phyloP scores from a whole-genome alignment of 2,888 invertebrate species.

The Cryptocephalus moraei region DNA sequence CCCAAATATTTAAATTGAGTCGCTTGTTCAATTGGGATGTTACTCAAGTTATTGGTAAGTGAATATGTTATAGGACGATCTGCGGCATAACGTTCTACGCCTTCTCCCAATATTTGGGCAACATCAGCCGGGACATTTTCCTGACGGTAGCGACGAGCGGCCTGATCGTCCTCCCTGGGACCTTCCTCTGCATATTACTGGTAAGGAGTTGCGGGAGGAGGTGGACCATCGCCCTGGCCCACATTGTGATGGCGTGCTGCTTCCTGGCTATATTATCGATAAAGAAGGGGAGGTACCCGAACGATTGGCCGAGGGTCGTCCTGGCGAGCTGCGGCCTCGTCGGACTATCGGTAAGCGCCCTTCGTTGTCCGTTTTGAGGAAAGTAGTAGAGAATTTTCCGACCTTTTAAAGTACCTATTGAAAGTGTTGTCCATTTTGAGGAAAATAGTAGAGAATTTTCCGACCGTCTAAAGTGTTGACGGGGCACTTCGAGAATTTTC shows the following conservation, averaged over 20 bases:
- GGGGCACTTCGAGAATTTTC: too few species aligned
- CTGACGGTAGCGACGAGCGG: constrained; percentile 45
- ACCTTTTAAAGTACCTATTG: too few species aligned
- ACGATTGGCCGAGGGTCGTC: constrained; percentile 47
- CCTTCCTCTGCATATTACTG: constrained; percentile 42
- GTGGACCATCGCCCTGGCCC: constrained; percentile 40
- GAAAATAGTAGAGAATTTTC: too few species aligned
- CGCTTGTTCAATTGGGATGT: too few species aligned
- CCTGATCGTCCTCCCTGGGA: constrained; percentile 45
- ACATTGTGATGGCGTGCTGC: constrained; percentile 41
- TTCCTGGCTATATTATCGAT: constrained; percentile 42
- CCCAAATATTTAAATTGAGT: too few species aligned
- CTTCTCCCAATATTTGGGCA: constrained; percentile 49
- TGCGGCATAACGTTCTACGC: constrained; percentile 49
- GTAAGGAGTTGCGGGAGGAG: constrained; percentile 43
- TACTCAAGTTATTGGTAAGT: too few species aligned
- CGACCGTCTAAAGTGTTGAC: too few species aligned
- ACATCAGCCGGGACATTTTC: constrained; percentile 45
- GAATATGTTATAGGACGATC: constrained; percentile 47
- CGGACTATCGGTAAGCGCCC: constrained; percentile 48
- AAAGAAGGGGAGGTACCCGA: constrained; percentile 37
- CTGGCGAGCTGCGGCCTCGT: constrained; percentile 47
- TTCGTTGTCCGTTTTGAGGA: too few species aligned
- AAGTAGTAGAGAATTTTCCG: too few species aligned
- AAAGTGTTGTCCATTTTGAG: too few species aligned